Conservation (phyloP, 2,113 vertebrate genomes). For the Pteronura brasiliensis region DNA sequence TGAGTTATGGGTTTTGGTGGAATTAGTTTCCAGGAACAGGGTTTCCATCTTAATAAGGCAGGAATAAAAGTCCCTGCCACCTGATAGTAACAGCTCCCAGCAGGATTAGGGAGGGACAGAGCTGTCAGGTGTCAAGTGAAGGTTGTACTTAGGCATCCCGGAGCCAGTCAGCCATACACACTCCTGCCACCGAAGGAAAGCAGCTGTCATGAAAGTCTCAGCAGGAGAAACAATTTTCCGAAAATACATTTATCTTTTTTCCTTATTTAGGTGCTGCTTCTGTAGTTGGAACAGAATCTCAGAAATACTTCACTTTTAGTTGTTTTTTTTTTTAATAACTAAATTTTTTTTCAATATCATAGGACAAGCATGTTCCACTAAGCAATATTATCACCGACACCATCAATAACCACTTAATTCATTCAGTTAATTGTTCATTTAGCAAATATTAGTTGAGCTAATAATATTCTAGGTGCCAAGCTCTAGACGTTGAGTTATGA, state of each 20-base stretch:
- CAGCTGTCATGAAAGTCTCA: not conserved
- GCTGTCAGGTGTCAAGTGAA: not conserved
- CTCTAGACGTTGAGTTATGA: not conserved
- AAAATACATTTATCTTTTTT: not conserved
- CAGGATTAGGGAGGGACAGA: not conserved
- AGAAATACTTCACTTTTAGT: not conserved
- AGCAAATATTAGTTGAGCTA: not conserved
- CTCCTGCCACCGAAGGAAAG: not conserved
- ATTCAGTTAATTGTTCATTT: not conserved
- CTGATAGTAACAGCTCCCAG: not conserved
- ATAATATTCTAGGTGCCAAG: not conserved
- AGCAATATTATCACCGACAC: not conserved
- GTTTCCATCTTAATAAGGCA: constrained; percentile 8
- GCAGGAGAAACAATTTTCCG: not conserved
- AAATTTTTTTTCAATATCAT: not conserved
- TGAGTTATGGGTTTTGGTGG: not conserved
- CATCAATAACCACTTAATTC: not conserved
- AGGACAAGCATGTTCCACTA: not conserved
- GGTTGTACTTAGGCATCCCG: not conserved
- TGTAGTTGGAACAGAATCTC: not conserved
- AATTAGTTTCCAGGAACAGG: not conserved
- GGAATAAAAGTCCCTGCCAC: not conserved
- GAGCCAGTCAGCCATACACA: not conserved
- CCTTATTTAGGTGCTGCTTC: not conserved
- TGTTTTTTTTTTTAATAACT: not conserved